A percentile compares a stretch with the other conserved stretches of the same genome.
phyloP scores from a whole-genome alignment of 2,888 invertebrate genomes.

The Drosophila subquinaria region DNA sequence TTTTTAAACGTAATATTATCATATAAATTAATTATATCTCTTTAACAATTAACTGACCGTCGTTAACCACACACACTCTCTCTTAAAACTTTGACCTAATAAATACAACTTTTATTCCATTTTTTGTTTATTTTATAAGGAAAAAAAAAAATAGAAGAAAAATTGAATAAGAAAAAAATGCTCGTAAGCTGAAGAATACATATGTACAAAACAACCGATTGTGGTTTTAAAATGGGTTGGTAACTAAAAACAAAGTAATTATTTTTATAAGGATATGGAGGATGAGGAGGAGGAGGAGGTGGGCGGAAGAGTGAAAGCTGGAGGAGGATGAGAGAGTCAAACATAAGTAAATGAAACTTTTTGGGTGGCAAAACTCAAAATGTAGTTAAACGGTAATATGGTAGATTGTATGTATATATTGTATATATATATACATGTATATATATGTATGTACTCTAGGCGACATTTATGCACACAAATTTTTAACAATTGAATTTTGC shows the following conservation, averaged over 20 bases:
- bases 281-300: neutral
- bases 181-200: slow-evolving; percentile 24
- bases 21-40: slow-evolving; percentile 54
- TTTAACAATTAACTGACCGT: slow-evolving; percentile 53
- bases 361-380: slow-evolving; percentile 5
- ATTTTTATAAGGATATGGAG: slow-evolving; percentile 9
- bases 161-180: slow-evolving; percentile 14
- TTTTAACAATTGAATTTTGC: slow-evolving; percentile 18
- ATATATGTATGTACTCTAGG: slow-evolving; percentile 30
- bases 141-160: slow-evolving; percentile 11
- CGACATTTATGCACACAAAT: slow-evolving; percentile 11
- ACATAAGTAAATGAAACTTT: slow-evolving; percentile 1
- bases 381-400: neutral
- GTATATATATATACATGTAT: slow-evolving; percentile 13
- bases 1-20: slow-evolving; percentile 20
- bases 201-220: slow-evolving; percentile 43
- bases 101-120: slow-evolving; percentile 33
- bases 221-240: slow-evolving; percentile 11
- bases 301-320: neutral
- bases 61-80: slow-evolving; percentile 17
- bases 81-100: slow-evolving; percentile 44
- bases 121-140: slow-evolving; percentile 8
- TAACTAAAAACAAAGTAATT: slow-evolving; percentile 34
- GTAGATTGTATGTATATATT: neutral
- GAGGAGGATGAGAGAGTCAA: slow-evolving; percentile 1